Evolutionary conservation across 2,888 invertebrate genomes (phyloP).

Genomic region (Pollenia labialis): DNA sequence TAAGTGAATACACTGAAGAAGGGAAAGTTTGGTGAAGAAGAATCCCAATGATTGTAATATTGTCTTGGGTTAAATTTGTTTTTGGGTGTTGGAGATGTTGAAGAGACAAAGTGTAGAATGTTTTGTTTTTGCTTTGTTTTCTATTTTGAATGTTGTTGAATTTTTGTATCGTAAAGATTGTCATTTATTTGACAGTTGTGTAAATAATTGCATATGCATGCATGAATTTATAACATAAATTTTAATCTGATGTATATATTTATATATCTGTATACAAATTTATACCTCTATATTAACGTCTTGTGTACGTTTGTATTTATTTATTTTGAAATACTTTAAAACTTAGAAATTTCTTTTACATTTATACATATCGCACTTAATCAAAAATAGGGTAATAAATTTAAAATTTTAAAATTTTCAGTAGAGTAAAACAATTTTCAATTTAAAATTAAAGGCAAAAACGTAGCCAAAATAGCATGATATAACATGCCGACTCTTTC

Average conservation of each 20-base stretch:
- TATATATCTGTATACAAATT: background rate
- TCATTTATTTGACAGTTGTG: conserved; percentile 73
- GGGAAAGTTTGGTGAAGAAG: background rate
- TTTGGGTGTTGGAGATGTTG: conserved; percentile 44
- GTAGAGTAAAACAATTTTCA: too few relatives aligned
- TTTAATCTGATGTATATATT: conserved; percentile 55
- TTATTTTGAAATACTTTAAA: conserved; percentile 11
- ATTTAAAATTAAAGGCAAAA: too few relatives aligned
- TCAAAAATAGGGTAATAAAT: too few relatives aligned
- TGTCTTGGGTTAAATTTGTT: conserved; percentile 13
- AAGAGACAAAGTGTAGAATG: conserved; percentile 29
- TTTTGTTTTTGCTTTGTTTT: conserved; percentile 26
- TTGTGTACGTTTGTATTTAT: background rate
- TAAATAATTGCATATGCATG: conserved; percentile 73
- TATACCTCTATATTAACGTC: too few relatives aligned
- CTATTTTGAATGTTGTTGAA: conserved; percentile 34
- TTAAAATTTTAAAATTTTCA: too few relatives aligned
- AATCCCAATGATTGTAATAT: conserved; percentile 20
- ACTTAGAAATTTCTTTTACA: background rate
- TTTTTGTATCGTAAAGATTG: conserved; percentile 68
- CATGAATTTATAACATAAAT: conserved; percentile 69
- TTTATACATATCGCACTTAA: too few relatives aligned
- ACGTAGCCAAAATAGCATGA: too few relatives aligned
- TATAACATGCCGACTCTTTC: too few relatives aligned
- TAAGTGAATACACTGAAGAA: background rate